These are phyloP conservation scores for Mesembrinibis cayennensis DNA, from an alignment of 2,113 vertebrate species.

Conservation along the genomic window DNA sequence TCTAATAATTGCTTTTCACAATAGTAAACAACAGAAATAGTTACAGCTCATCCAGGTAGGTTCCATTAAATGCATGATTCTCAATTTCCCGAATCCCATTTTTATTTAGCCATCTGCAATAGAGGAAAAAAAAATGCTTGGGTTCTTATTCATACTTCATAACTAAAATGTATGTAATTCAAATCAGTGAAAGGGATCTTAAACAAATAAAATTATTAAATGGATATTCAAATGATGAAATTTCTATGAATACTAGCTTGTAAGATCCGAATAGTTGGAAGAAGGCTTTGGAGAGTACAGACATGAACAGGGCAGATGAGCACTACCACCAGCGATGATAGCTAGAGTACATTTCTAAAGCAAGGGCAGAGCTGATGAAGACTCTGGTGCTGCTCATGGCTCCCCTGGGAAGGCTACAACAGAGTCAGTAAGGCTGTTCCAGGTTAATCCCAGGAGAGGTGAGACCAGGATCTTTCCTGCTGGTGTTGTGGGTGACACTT, in stretches of 20 bases:
- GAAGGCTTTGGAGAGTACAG: not conserved
- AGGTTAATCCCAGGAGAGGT: not conserved
- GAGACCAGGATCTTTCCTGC: not conserved
- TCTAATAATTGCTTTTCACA: constrained; percentile 26
- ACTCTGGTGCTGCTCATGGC: rapidly evolving
- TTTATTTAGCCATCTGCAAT: constrained; percentile 88
- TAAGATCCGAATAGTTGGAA: not conserved
- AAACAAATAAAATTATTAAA: not conserved
- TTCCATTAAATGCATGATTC: constrained; percentile 91
- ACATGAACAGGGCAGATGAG: not conserved
- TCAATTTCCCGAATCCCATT: constrained; percentile 92
- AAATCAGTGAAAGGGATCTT: not conserved
- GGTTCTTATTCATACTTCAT: not conserved
- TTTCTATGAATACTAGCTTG: not conserved
- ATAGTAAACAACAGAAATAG: constrained; percentile 42
- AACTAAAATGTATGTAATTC: not conserved
- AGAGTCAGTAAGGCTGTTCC: not conserved
- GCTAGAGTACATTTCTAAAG: not conserved
- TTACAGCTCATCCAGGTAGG: constrained; percentile 89
- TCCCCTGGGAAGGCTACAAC: not conserved
- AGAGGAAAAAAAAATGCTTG: not conserved
- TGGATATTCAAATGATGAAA: not conserved
- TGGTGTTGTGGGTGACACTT: not conserved
- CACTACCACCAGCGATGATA: not conserved
- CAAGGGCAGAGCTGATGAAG: not conserved